These are phyloP conservation scores for Macrotrachela quadricornifera DNA, from an alignment of 1,140 invertebrate species.

Conservation along the genomic window DNA sequence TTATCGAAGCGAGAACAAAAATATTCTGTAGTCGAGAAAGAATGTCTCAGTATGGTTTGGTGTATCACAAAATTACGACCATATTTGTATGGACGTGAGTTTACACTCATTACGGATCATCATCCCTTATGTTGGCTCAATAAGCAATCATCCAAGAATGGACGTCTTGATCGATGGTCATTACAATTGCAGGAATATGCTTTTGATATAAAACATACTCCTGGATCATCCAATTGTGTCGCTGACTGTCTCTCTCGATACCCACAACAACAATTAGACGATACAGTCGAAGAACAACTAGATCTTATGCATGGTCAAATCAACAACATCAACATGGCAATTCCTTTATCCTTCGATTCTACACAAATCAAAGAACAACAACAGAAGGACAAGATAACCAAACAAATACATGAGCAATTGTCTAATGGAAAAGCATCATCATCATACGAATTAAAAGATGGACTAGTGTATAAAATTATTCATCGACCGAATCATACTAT, in stretches of 20 bases:
- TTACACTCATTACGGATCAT: constrained; percentile 35
- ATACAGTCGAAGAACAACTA: too few relatives aligned
- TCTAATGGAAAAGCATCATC: too few relatives aligned
- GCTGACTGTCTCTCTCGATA: constrained; percentile 8
- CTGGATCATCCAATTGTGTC: background rate
- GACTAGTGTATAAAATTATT: too few relatives aligned
- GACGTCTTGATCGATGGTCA: constrained; percentile 16
- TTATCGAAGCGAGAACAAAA: constrained; percentile 22
- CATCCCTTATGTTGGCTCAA: constrained; percentile 29
- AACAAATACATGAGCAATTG: too few relatives aligned
- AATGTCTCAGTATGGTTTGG: constrained; percentile 34
- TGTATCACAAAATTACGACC: constrained; percentile 29
- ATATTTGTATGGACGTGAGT: constrained; percentile 33
- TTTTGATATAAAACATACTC: constrained; percentile 8
- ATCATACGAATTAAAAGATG: too few relatives aligned
- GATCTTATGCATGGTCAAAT: too few relatives aligned
- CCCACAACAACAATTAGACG: background rate
- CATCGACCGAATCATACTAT: too few relatives aligned
- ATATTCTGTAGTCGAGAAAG: constrained; percentile 30
- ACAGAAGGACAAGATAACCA: too few relatives aligned
- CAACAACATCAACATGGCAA: too few relatives aligned
- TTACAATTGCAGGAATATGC: constrained; percentile 3
- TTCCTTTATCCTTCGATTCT: too few relatives aligned
- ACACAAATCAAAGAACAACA: too few relatives aligned
- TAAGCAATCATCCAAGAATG: constrained; percentile 23